phyloP scores from a whole-genome alignment of 2,113 vertebrate genomes.

The Pholis gunnellus region DNA sequence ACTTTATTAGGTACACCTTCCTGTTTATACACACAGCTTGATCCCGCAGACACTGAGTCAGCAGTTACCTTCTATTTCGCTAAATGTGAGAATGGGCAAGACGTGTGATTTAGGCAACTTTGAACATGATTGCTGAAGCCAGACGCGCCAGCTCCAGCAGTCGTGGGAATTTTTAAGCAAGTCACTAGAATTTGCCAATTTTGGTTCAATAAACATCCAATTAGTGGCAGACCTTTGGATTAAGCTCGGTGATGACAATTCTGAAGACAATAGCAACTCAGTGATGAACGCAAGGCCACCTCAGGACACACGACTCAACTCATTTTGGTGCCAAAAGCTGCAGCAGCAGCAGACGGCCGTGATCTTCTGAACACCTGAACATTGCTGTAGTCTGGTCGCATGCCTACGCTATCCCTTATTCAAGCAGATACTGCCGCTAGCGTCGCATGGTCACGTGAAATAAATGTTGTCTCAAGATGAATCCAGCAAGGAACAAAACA shows the following conservation, averaged over 20 bases:
- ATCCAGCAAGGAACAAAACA: background rate
- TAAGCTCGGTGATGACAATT: conserved; percentile 18
- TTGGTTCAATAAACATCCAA: conserved; percentile 51
- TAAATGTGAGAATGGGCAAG: conserved; percentile 50
- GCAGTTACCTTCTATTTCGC: conserved; percentile 47
- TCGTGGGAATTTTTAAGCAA: conserved; percentile 33
- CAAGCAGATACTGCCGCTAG: background rate
- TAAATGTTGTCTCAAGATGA: background rate
- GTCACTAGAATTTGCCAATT: conserved; percentile 32
- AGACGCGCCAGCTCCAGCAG: conserved; percentile 38
- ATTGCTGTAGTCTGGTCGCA: background rate
- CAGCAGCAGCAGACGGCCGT: background rate
- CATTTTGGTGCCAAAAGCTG: background rate
- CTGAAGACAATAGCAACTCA: conserved; percentile 10
- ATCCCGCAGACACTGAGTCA: conserved; percentile 74
- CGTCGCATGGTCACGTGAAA: background rate
- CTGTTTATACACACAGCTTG: conserved; percentile 51
- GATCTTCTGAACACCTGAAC: background rate
- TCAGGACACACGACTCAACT: conserved; percentile 19
- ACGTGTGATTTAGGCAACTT: conserved; percentile 72
- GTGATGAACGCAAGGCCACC: background rate
- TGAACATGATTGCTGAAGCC: conserved; percentile 55
- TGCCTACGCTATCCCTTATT: background rate
- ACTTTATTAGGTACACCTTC: conserved; percentile 50
- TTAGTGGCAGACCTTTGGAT: conserved; percentile 44